Evolutionary conservation across 2,113 vertebrate genomes (phyloP).

Genomic region (Eurypyga helias): DNA sequence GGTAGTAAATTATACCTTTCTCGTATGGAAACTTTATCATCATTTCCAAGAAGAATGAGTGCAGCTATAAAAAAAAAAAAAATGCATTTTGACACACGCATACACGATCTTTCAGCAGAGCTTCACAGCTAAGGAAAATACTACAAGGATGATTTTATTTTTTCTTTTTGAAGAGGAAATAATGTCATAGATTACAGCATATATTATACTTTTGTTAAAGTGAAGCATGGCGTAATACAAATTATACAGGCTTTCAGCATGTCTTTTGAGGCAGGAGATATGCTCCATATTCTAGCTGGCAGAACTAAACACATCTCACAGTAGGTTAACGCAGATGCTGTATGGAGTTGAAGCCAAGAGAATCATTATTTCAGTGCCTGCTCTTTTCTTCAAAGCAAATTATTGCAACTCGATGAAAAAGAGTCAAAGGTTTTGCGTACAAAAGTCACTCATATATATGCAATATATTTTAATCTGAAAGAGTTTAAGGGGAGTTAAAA

Average conservation of each 20-base stretch:
- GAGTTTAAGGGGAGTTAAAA: neutral
- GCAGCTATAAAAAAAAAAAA: neutral
- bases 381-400: neutral
- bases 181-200: too few relatives aligned
- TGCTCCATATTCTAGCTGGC: neutral
- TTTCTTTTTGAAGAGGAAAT: neutral
- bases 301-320: neutral
- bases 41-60: neutral
- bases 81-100: neutral
- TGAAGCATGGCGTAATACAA: neutral
- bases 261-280: neutral
- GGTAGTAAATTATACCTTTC: neutral
- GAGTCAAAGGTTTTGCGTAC: too few relatives aligned
- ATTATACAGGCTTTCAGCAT: neutral
- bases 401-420: neutral
- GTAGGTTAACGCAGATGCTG: neutral
- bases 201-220: too few relatives aligned
- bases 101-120: neutral
- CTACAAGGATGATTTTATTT: neutral
- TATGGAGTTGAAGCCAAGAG: neutral
- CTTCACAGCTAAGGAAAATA: neutral
- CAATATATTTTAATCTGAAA: neutral
- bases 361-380: neutral
- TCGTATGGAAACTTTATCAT: neutral
- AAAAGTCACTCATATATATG: neutral